Evolutionary conservation across 2,797 vertebrate genomes (phyloP), one percentile per base, ranked within the genome.

Genomic region (Phaenicophaeus curvirostris): DNA sequence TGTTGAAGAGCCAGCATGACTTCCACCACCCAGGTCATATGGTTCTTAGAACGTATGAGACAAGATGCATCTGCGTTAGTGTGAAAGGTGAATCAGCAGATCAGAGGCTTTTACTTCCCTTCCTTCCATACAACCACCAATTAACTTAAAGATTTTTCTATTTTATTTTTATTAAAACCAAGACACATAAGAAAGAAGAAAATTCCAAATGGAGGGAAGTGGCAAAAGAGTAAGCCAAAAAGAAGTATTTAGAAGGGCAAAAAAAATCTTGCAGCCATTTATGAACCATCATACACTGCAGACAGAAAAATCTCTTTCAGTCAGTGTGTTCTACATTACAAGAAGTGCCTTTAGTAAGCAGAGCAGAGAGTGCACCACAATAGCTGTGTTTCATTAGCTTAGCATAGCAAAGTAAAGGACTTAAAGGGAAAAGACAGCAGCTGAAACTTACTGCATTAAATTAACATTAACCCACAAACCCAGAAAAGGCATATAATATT

Each of bases 361-460:
- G 28, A 51, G 74, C 42, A 67, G 67, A 24, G 9, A 85, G 21
- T 28, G 55, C 2, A 3, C 62, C 85, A 88, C 74, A 91, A 76
- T 55, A 82, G 55, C 72, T 87, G 85, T 8, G 12, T 58, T 89
- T 85, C 74, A 62, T 92, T 85, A 93, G 71, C 67, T 92, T 61
- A 74, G 87, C 69, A 63, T 17, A 90, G 86, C 53, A 77, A 35
- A 92, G 33, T n/a, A 87, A 10, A 85, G 82, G 42, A 84, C 81
- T 93, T 91, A 94, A 94, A 91, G 79, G 53, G 53, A 92, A 91
- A 85, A 94, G 69, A 84, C 85, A 91, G 92, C 67, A 66, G 71
- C 66, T 87, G 87, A 95, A 94, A 95, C 91, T 88, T 93, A 93
- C 69, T 91, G 89, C 67, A 79, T 88, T 95, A 92, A 89, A 95